phyloP scores from a whole-genome alignment of 92 coral and sea anemone genomes.

The Virgularia gustaviana region DNA sequence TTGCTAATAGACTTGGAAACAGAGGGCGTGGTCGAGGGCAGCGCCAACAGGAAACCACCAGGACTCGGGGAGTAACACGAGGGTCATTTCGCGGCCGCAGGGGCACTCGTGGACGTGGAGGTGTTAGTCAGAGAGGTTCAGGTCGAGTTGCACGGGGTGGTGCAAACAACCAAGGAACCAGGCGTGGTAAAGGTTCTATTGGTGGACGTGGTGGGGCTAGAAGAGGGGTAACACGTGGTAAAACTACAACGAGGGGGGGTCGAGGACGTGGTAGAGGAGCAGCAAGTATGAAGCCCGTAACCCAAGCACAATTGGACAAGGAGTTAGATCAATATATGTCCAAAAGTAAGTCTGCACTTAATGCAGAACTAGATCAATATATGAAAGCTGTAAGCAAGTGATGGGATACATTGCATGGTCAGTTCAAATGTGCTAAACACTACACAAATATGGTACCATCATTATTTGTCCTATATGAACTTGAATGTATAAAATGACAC shows the following conservation, averaged over 20 bases:
- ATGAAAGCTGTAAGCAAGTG: slow-evolving; percentile 56
- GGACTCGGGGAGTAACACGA: slow-evolving; percentile 28
- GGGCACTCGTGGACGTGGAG: slow-evolving; percentile 27
- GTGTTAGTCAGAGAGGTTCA: slow-evolving; percentile 49
- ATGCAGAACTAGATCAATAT: slow-evolving; percentile 88
- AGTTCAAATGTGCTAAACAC: too few species aligned
- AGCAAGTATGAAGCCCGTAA: slow-evolving; percentile 52
- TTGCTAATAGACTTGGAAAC: slow-evolving; percentile 26
- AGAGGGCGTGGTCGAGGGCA: slow-evolving; percentile 40
- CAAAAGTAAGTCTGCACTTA: slow-evolving; percentile 80
- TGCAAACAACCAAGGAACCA: slow-evolving; percentile 45
- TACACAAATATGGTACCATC: too few species aligned
- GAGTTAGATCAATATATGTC: slow-evolving; percentile 97
- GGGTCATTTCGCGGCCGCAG: slow-evolving; percentile 30
- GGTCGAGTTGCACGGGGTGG: slow-evolving; percentile 35
- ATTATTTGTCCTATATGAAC: too few species aligned
- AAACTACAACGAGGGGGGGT: slow-evolving; percentile 51
- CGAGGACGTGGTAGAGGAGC: slow-evolving; percentile 59
- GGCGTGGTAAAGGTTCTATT: slow-evolving; percentile 33
- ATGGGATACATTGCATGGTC: too few species aligned
- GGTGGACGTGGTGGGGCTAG: slow-evolving; percentile 44
- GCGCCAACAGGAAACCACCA: slow-evolving; percentile 20
- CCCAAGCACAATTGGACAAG: slow-evolving; percentile 71
- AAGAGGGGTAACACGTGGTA: slow-evolving; percentile 39
- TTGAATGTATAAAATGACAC: too few species aligned